phyloP scores from a whole-genome alignment of 2,797 vertebrate genomes.

The Anableps anableps region DNA sequence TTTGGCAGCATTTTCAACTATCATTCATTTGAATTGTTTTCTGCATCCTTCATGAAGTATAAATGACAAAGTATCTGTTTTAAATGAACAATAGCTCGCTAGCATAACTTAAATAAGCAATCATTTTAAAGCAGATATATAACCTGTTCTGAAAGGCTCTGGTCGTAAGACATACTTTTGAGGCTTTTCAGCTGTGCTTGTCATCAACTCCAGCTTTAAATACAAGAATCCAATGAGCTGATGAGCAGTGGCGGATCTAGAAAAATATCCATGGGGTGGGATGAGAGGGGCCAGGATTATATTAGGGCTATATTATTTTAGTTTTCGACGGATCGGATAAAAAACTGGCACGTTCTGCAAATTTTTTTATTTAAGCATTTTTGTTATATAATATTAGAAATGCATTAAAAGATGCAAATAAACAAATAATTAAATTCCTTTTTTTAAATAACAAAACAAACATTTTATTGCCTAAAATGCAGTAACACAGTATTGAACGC shows the following conservation, averaged over 20 bases:
- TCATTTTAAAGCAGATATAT: constrained; percentile 20
- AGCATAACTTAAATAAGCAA: constrained; percentile 24
- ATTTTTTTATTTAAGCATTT: too few species aligned
- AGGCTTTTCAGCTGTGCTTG: constrained; percentile 32
- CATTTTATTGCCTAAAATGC: too few species aligned
- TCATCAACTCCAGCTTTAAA: constrained; percentile 32
- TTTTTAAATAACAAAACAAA: too few species aligned
- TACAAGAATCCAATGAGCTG: constrained; percentile 29
- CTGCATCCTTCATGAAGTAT: constrained; percentile 5
- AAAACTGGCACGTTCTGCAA: too few species aligned
- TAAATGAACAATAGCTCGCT: constrained; percentile 5
- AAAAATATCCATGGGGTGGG: background rate
- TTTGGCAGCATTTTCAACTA: constrained; percentile 1
- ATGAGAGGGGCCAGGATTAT: too few species aligned
- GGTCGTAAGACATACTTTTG: constrained; percentile 36
- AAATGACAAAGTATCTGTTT: constrained; percentile 13
- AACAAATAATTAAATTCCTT: too few species aligned
- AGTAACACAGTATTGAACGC: too few species aligned
- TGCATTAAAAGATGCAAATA: too few species aligned
- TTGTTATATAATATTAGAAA: too few species aligned
- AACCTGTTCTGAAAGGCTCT: constrained; percentile 28
- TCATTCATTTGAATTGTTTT: constrained; percentile 8
- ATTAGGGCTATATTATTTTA: too few species aligned
- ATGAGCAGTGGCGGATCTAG: too few species aligned
- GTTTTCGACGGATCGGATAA: too few species aligned